Conservation (phyloP, 2,113 vertebrate species). For the Odobenus rosmarus region DNA sequence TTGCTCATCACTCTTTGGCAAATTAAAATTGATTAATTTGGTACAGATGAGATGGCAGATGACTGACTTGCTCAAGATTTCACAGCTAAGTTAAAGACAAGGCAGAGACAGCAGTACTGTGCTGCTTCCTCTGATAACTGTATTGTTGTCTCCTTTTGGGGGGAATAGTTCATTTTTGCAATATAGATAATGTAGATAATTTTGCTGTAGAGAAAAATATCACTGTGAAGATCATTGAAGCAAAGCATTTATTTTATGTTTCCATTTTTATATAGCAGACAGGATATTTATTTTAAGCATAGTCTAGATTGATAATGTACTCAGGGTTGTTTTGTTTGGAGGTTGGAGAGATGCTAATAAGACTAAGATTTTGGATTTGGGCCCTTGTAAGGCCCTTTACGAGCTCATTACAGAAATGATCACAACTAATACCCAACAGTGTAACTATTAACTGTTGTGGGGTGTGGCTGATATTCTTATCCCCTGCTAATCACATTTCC, state of each 20-base stretch:
- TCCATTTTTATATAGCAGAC: constrained; percentile 2
- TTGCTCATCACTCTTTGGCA: not conserved
- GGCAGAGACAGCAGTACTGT: not conserved
- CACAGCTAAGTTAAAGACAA: not conserved
- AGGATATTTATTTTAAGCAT: constrained; percentile 14
- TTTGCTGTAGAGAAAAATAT: constrained; percentile 35
- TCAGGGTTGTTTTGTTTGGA: constrained; percentile 41
- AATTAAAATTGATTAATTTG: constrained; percentile 36
- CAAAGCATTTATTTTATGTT: constrained; percentile 6
- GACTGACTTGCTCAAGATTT: not conserved
- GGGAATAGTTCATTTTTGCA: not conserved
- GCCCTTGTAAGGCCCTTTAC: not conserved
- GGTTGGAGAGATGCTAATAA: not conserved
- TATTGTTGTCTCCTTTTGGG: not conserved
- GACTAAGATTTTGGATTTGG: not conserved
- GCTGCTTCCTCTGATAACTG: not conserved
- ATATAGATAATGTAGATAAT: not conserved
- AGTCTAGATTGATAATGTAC: not conserved
- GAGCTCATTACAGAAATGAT: not conserved
- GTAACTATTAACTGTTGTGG: not conserved
- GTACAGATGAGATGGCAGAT: constrained; percentile 17
- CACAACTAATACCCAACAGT: not conserved
- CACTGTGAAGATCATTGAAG: not conserved
- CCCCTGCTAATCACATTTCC: not conserved
- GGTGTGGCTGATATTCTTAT: not conserved